phyloP scores from a whole-genome alignment of 2,113 vertebrate genomes.

The Aldabrachelys gigantea region DNA sequence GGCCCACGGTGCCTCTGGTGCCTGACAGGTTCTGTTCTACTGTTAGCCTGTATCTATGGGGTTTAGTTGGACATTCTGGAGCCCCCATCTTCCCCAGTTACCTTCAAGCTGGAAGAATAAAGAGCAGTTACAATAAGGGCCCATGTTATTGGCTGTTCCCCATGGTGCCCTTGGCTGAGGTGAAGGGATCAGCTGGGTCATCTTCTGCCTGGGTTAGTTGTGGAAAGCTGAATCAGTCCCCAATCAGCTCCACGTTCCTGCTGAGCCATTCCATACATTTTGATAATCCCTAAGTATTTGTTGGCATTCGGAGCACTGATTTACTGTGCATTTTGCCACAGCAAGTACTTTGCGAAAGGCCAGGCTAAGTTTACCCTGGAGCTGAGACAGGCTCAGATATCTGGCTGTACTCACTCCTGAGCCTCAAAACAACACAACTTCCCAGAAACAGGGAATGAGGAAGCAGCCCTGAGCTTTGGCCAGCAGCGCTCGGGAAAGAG shows the following conservation, averaged over 20 bases:
- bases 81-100: not conserved
- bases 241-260: not conserved
- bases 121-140: not conserved
- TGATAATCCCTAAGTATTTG: conserved; percentile 69
- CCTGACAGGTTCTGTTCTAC: not conserved
- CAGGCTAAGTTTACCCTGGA: conserved; percentile 73
- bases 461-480: not conserved
- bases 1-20: not conserved
- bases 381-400: conserved; percentile 42
- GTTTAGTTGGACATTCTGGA: not conserved
- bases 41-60: not conserved
- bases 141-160: not conserved
- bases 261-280: conserved; percentile 25
- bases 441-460: not conserved
- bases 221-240: not conserved
- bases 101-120: not conserved
- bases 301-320: conserved; percentile 60
- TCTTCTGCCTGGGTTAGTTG: not conserved
- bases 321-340: conserved; percentile 48
- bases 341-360: conserved; percentile 68
- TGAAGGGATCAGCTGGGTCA: not conserved
- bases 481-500: not conserved
- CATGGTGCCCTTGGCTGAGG: too few relatives aligned
- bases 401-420: not conserved
- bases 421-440: not conserved